Evolutionary conservation across 2,888 invertebrate species (phyloP).

Genomic region (Himalopsyche kuldschensis): DNA sequence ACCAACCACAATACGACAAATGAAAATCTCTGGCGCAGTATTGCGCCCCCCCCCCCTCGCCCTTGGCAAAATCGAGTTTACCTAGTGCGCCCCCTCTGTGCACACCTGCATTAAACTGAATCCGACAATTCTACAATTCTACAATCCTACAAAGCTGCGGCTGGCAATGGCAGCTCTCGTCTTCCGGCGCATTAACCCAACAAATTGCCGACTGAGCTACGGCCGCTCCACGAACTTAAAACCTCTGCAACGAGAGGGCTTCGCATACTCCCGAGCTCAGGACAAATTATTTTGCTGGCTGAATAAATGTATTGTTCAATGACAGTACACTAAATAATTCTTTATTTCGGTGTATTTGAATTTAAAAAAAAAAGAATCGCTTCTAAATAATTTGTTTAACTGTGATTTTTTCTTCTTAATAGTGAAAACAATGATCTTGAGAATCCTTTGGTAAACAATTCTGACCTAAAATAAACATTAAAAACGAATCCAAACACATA

Average conservation of each 20-base stretch:
- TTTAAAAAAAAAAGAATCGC: too few relatives aligned
- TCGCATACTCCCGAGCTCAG: not conserved
- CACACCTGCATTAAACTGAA: not conserved
- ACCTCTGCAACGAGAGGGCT: not conserved
- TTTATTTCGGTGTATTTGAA: too few relatives aligned
- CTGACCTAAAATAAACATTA: too few relatives aligned
- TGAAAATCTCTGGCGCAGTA: not conserved
- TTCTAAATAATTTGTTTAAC: too few relatives aligned
- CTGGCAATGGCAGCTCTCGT: constrained; percentile 22
- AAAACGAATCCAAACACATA: too few relatives aligned
- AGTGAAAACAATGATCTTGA: too few relatives aligned
- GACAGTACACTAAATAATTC: too few relatives aligned
- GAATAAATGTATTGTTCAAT: too few relatives aligned
- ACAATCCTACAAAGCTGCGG: constrained; percentile 7
- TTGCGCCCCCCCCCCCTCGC: not conserved
- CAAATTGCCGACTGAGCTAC: constrained; percentile 20
- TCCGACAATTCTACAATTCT: not conserved
- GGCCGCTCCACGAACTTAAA: not conserved
- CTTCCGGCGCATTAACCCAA: constrained; percentile 27
- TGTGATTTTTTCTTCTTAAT: too few relatives aligned
- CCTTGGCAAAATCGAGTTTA: not conserved
- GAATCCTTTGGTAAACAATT: too few relatives aligned
- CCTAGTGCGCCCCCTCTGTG: not conserved
- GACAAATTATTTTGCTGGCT: not conserved
- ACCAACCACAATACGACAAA: too few relatives aligned